Base-by-base conservation (phyloP, 2,888 invertebrate genomes). In the Acleris literana region DNA sequence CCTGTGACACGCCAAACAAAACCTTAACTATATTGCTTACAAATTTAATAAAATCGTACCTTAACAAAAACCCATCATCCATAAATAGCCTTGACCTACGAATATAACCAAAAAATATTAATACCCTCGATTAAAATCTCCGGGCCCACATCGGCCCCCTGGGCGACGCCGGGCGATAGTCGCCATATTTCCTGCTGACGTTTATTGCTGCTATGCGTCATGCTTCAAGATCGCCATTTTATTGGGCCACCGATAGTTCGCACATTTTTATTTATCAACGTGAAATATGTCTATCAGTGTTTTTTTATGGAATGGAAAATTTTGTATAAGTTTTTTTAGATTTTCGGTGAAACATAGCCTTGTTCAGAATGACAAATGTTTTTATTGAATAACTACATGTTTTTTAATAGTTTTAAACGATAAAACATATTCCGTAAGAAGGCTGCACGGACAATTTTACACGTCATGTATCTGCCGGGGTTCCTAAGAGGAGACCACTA, bases 131-230 rank as follows among this genome's bases (percentile, higher is more conserved):
- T 49, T 49, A 49, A 49, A 49, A 49, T 18, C 49, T 49, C 18
- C 18, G 18, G 11, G 9, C 6, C 18, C 49, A 49, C 9, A 18
- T 20, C 49, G 17, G 49, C 49, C 3, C 49, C 49, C 49, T 18
- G 11, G 49, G 49, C 18, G 49, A 49, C 49, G 18, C 18, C 49
- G 49, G 49, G 11, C 49, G 49, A 20, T 49, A 49, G 49, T 49
- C 49, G 49, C 49, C 55, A 55, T 55, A 55, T 55, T 55, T 55
- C 55, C 16, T 2, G 16, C 20, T 9, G 55, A 55, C 55, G 20
- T 17, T 55, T 55, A 55, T 55, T 55, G 43, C 55, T 6, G n/a
- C 55, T 20, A 55, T 55, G 20, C 55, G 55, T 55, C 55, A 55
- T 55, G 20, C 55, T 55, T 33, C 43, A 55, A 18, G 43, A 43